A percentile compares a stretch with the other conserved stretches of the same genome.
Evolutionary conservation across 2,113 vertebrate species (phyloP).

Genomic region (Gymnorhina tibicen): DNA sequence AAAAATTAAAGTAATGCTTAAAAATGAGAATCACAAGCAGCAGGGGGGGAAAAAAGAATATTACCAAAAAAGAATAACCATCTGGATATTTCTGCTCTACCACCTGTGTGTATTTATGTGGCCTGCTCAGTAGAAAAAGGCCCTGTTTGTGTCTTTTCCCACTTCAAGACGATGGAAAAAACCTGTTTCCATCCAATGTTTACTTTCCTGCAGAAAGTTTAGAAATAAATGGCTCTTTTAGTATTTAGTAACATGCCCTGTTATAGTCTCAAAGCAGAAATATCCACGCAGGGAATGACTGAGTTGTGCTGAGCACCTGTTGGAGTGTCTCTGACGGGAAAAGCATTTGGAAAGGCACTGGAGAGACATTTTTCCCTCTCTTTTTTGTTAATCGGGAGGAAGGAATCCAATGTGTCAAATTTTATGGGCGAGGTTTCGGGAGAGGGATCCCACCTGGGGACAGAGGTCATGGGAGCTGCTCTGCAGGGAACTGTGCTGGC

Average conservation of each 20-base stretch:
- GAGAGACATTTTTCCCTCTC: accelerated
- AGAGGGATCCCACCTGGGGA: background rate
- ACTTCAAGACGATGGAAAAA: background rate
- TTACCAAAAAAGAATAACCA: background rate
- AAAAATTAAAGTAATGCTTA: background rate
- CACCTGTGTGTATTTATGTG: background rate
- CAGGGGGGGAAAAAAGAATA: background rate
- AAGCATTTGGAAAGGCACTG: background rate
- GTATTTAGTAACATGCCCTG: background rate
- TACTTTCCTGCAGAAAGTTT: background rate
- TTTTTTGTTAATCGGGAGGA: background rate
- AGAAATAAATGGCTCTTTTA: background rate
- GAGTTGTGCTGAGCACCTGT: background rate
- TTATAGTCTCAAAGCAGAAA: background rate
- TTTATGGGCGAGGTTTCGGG: background rate
- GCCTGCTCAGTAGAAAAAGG: background rate
- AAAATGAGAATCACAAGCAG: background rate
- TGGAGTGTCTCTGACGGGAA: background rate
- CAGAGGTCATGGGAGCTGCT: background rate
- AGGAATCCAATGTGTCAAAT: background rate
- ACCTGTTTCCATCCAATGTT: background rate
- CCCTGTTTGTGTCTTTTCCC: background rate
- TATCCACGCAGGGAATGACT: background rate
- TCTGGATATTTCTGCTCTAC: background rate
- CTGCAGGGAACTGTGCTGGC: background rate